Base-by-base conservation (phyloP, 2,113 vertebrate species). In the Dasyprocta punctata region DNA sequence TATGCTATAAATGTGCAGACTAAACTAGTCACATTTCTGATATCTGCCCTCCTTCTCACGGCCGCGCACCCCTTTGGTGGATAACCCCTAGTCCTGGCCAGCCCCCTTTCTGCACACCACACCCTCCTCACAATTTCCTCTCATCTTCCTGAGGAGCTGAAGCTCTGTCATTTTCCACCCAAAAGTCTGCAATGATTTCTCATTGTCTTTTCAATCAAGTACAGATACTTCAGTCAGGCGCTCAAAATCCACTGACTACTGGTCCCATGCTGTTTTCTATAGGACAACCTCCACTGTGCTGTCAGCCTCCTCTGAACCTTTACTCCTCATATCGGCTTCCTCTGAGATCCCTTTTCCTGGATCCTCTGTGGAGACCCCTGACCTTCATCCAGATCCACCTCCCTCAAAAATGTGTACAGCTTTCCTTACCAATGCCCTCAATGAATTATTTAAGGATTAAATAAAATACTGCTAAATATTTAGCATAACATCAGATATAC, bases 381-480 rank as follows among this genome's bases (percentile, higher is more conserved):
- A 73, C 19, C 1, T 24, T 38, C n/a, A 56, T 61, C 41, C 33
- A 56, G 65, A 80, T 13, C 6, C 38, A 30, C 3, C 28, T 63
- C 28, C 19, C 11, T 56, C 26, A 24, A 24, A 56, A 10, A 10
- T 5, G 5, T 52, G 61, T 11, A 7, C 30, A 28, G 24, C 71
- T 56, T 4, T 36, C 36, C n/a, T n/a, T n/a, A n/a, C 36, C 47
- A 85, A 11, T 63, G 81, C 17, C 9, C 20, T n/a, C 47, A 56
- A 6, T 75, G 33, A 75, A 86, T 86, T 80, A 94, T 71, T 92
- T 90, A 47, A 81, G 13, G n/a, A 88, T 38, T 58, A 67, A 81
- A 87, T 49, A 85, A 91, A 95, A 71, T 13, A 73, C 75, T 80
- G 65, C 78, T 91, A 85, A 81, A 38, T 85, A 89, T 24, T 80